These are phyloP conservation scores for Drosophila quinaria DNA, from an alignment of 2,888 invertebrate genomes.

Conservation along the genomic window DNA sequence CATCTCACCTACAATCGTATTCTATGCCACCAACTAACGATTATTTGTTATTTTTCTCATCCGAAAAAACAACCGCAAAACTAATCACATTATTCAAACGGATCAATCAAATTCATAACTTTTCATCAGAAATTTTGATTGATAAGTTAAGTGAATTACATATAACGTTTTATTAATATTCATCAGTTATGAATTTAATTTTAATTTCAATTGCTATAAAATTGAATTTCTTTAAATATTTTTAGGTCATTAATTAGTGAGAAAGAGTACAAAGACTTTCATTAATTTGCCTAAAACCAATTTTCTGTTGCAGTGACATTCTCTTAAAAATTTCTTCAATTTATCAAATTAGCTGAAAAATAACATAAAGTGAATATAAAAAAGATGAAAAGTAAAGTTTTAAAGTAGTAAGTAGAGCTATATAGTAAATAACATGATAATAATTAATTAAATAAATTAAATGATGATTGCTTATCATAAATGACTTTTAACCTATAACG, in stretches of 20 bases:
- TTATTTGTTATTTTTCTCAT: not conserved
- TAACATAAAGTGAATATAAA: not conserved
- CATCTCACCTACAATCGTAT: not conserved
- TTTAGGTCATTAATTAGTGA: not conserved
- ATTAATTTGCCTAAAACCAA: not conserved
- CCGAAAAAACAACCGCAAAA: not conserved
- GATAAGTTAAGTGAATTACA: constrained; percentile 7
- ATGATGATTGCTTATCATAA: too few species aligned
- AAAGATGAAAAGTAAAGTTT: not conserved
- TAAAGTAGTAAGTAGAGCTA: not conserved
- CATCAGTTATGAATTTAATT: not conserved
- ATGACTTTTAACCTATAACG: too few species aligned
- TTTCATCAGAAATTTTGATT: constrained; percentile 9
- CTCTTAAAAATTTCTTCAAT: not conserved
- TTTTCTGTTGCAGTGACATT: not conserved
- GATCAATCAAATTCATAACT: constrained; percentile 20
- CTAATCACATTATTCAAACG: constrained; percentile 24
- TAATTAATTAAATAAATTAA: too few species aligned
- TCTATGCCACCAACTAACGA: constrained; percentile 10
- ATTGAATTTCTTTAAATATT: not conserved
- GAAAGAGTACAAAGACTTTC: not conserved
- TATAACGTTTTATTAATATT: constrained; percentile 7
- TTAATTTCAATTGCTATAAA: not conserved
- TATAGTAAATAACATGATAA: not conserved
- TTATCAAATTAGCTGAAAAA: not conserved